A percentile compares a stretch with the other conserved stretches of the same genome.
Conservation (phyloP, 2,888 invertebrate species). For the Fabriciana adippe region DNA sequence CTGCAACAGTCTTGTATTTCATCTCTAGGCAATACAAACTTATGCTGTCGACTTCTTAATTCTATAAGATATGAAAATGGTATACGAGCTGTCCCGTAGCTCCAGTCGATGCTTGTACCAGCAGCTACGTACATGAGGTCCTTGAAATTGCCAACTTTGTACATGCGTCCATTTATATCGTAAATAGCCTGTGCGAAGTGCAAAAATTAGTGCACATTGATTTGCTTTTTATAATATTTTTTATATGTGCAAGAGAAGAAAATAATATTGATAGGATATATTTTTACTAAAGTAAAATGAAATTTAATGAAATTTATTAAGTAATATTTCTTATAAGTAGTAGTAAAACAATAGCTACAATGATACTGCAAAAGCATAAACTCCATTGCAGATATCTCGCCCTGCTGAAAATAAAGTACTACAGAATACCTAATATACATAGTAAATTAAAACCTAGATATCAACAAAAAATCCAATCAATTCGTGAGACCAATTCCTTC, state of each 20-base stretch:
- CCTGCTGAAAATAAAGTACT: no score
- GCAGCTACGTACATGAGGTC: constrained; percentile 72
- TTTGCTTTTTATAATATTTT: background rate
- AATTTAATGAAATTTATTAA: no score
- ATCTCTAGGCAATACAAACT: constrained; percentile 62
- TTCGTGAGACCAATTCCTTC: background rate
- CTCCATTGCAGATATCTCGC: no score
- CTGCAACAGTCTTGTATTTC: constrained; percentile 66
- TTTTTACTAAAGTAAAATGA: no score
- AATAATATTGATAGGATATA: no score
- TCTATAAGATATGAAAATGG: constrained; percentile 74
- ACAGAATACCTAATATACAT: no score
- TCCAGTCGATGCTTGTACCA: constrained; percentile 77
- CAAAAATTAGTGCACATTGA: background rate
- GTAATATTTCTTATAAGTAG: no score
- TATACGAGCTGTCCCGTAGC: constrained; percentile 69
- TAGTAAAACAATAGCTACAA: no score
- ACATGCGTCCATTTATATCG: constrained; percentile 67
- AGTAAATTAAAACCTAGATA: no score
- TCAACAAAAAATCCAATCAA: no score
- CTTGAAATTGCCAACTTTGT: constrained; percentile 74
- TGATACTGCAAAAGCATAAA: no score
- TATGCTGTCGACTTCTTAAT: constrained; percentile 63
- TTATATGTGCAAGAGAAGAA: background rate
- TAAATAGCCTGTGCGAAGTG: constrained; percentile 63